These are phyloP conservation scores for Procambarus virginalis DNA, from an alignment of 1,140 invertebrate species.

Conservation along the genomic window DNA sequence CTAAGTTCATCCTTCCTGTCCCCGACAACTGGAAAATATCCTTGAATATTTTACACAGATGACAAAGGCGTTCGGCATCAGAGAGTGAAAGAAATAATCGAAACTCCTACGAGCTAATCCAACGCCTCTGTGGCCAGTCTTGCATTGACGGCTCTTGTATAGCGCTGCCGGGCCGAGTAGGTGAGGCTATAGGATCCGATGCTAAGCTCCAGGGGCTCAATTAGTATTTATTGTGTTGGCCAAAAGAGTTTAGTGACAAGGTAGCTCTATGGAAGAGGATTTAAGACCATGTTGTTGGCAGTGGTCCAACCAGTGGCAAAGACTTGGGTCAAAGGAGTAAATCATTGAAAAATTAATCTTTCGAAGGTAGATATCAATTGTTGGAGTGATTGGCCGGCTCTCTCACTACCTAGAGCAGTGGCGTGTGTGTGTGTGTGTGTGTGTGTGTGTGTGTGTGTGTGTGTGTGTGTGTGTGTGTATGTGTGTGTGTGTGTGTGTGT, in stretches of 20 bases:
- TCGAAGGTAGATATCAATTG: background rate
- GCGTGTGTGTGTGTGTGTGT: too few relatives aligned
- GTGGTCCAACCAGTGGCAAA: background rate
- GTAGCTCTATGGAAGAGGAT: slow-evolving; percentile 1
- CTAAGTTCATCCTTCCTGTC: background rate
- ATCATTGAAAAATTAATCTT: background rate
- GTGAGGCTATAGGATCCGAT: background rate
- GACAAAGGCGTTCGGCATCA: too few relatives aligned
- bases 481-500: too few relatives aligned
- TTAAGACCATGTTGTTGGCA: background rate
- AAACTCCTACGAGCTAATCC: too few relatives aligned
- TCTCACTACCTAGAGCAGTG: too few relatives aligned
- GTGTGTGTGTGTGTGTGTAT: too few relatives aligned
- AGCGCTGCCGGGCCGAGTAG: background rate
- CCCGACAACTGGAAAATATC: background rate
- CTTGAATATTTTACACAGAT: too few relatives aligned
- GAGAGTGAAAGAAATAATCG: too few relatives aligned
- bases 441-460: too few relatives aligned
- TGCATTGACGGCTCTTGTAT: background rate
- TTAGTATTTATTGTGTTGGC: slow-evolving; percentile 1
- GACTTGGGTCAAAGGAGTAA: background rate
- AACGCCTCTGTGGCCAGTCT: background rate
- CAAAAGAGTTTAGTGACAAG: background rate
- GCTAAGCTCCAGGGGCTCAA: background rate
- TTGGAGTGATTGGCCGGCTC: too few relatives aligned